Conservation (phyloP, 30 jellyfish, hydroid and myxozoan genomes). For the Turritopsis rubra region DNA sequence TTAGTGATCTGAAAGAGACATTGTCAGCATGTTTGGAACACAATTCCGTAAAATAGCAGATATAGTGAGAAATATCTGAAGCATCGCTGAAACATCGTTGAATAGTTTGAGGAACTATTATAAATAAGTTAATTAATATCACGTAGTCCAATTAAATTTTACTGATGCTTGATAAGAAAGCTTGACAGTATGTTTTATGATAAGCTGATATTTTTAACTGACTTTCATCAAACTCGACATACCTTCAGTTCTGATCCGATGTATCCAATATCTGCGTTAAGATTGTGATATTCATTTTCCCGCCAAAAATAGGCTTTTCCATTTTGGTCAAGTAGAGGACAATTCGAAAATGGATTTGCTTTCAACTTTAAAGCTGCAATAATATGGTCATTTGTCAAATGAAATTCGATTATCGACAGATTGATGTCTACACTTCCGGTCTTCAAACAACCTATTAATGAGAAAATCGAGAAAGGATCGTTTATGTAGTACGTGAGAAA, state of each 20-base stretch:
- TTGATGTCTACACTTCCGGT: not conserved
- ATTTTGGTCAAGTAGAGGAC: not conserved
- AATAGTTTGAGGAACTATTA: too few species aligned
- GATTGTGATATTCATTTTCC: not conserved
- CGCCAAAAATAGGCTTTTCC: not conserved
- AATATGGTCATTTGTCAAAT: not conserved
- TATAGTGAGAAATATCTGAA: too few species aligned
- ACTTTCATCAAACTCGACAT: not conserved
- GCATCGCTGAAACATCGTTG: too few species aligned
- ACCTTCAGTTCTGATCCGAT: not conserved
- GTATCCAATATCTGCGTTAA: not conserved
- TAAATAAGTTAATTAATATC: too few species aligned
- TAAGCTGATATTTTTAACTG: too few species aligned
- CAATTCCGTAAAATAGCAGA: too few species aligned
- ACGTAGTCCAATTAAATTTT: too few species aligned
- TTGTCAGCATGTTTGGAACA: too few species aligned
- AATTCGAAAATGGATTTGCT: not conserved
- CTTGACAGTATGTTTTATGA: too few species aligned
- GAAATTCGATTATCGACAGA: not conserved
- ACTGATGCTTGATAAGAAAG: too few species aligned
- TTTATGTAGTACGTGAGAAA: not conserved
- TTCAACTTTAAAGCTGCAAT: not conserved
- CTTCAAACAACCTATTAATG: not conserved
- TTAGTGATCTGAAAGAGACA: too few species aligned
- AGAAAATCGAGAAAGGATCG: not conserved